Evolutionary conservation across 2,797 vertebrate genomes (phyloP), one percentile per base, ranked within the genome.

Genomic region (Neostethus bicornis): DNA sequence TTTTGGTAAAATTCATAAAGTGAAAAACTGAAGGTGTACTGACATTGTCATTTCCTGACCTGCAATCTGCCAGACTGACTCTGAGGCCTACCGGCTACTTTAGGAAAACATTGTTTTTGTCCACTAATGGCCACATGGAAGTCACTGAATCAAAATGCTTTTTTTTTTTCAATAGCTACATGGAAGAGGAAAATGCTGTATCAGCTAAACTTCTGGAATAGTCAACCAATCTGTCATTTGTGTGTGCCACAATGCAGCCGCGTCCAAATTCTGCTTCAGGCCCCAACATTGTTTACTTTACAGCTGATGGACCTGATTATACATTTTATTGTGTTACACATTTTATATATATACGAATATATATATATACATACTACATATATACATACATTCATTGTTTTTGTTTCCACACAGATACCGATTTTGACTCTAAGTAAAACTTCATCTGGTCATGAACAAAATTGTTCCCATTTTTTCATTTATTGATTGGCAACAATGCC

Each of bases 401-500:
- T 41, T 5, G 19, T 39, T 21, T 12, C 41, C 12, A 21, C 21
- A 21, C 5, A 41, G 39, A 20, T 21, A n/a, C 39, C 41, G 2
- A 13, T 41, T 41, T 41, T 41, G 20, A 19, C 39, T 41, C 19
- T 20, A 19, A 21, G 20, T 41, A 11, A 17, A 41, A 5, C 4
- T 41, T 39, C 39, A 41, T 12, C 20, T 41, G 39, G 10, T 49
- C 14, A 7, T 37, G 24, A 51, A 55, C 38, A 59, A 23, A 49
- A 17, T 10, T 66, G 34, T 64, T 17, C 38, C 35, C 29, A 13
- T 45, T 20, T 55, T 60, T 60, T 41, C 46, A 54, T 43, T 67
- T 39, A 61, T 61, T 45, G 32, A n/a, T 43, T 65, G 48, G 25
- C 49, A 72, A 57, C 34, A 53, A 60, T 47, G 29, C 28, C 26